Evolutionary conservation across 2,113 vertebrate genomes (phyloP), one percentile per base, ranked within the genome.

Genomic region (Rousettus leschenaultii): DNA sequence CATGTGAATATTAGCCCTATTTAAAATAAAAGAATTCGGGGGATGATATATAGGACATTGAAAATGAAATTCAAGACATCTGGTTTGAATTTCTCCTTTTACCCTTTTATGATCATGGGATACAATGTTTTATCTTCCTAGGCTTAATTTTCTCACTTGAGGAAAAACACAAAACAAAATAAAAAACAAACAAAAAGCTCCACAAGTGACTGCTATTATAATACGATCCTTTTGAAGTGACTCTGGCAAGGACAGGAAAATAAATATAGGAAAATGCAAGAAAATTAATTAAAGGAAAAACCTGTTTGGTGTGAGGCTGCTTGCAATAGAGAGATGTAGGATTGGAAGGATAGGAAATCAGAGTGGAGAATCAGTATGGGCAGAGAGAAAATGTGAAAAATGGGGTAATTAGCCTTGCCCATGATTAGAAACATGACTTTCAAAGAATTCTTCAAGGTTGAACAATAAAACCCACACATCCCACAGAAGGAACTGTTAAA

Each of bases 1-100:
- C 15, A 14, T 26, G 71, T 80, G 22, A 61, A 79, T 45, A 48
- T 35, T 77, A 33, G n/a, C 8, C 43, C 11, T 79, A 40, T 86
- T 93, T 79, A 43, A 94, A 89, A 83, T 6, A 61, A 75, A 86
- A 74, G 14, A 73, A 45, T 11, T 51, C 3, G 51, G 43, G 28
- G 21, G 14, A 19, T 71, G 28, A 77, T 53, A 75, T 38, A 22
- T 7, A 61, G 30, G 13, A 61, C 35, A 77, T 15, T 66, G 26
- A 66, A 57, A 2, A 14, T 80, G 57, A 82, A 10, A 82, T 57
- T 26, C 30, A 35, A 73, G 30, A 61, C 3, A 88, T 53, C 4
- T 13, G 33, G 11, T 24, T 68, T 28, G 12, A 1, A 68, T 66
- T 45, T 85, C n/a, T 53, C 40, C 40, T 88, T 68, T 77, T 55